Base-by-base conservation (phyloP, 2,888 invertebrate genomes). In the Blera fallax region DNA sequence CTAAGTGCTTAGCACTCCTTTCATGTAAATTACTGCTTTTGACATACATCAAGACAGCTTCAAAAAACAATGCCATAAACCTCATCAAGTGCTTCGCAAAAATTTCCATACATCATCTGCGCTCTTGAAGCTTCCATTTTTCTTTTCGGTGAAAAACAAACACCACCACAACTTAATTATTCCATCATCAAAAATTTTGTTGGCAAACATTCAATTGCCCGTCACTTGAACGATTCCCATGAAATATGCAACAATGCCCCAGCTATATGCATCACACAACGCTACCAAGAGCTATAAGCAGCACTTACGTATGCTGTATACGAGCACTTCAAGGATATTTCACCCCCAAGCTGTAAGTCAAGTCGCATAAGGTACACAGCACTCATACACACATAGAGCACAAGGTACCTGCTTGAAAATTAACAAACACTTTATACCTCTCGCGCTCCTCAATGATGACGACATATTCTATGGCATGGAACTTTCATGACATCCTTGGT, bases 191-290 rank as follows among this genome's bases (percentile, higher is more conserved):
- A 52, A 80, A 84, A 84, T 80, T 80, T 76, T 84, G 74, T 84
- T 80, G 74, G 80, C 80, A 84, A 84, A 84, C 84, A 84, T 84
- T 84, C 84, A 84, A 84, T 84, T 84, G 84, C 80, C 84, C 84
- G 80, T 84, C 84, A 84, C 80, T 65, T 80, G 84, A 84, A 64
- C 58, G 80, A 80, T 84, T 84, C 65, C 27, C 80, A 80, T 84
- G 64, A 80, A 76, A 84, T 80, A 80, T 84, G 84, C 84, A 84
- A 80, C 84, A 84, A 84, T 69, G 69, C 69, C 14, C 58, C 21
- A n/a, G 67, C 43, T 62, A 69, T 62, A 52, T 43, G 56, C 52
- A 74, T 37, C 54, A 48, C 16, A 72, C 43, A 69, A 34, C 27
- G 21, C 0, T 24, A 21, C 24, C n/a, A 10, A n/a, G 14, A 8